Evolutionary conservation across 2,797 vertebrate genomes (phyloP), one percentile per base, ranked within the genome.

Genomic region (Myiotriccus ornatus): DNA sequence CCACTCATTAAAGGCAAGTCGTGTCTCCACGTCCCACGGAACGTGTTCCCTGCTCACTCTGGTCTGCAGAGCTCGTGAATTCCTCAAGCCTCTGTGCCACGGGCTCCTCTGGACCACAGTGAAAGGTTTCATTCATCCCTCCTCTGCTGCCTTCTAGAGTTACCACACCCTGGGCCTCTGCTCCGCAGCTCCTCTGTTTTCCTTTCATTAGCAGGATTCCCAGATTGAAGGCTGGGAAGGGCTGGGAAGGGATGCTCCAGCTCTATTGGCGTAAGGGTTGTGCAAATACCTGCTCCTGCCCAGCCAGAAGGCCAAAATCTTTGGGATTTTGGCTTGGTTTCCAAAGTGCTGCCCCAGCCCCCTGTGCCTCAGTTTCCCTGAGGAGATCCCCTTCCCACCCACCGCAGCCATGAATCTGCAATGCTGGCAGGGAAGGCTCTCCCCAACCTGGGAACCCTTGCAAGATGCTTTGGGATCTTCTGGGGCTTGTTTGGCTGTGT

Each of bases 121-220:
- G 98, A 98, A 98, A 98, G 97, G 96, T 87, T 96, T 95, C 98
- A 98, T 98, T 98, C 98, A 98, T 97, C 91, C 89, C 84, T 52
- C 84, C 81, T 78, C 95, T 70, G 95, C 90, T 89, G 91, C 97
- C 97, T 96, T 97, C 98, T 96, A 95, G 87, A 97, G 96, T 93
- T 97, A 92, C 98, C 87, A 88, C 97, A 84, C 96, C 97, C 95
- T 68, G 96, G 94, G 97, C 95, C 93, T 73, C 97, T n/a, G 93
- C 77, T 44, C 82, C 24, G 57, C 87, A 86, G 73, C 59, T 77
- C n/a, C 56, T 89, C 93, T 97, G 97, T 97, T 98, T 98, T 97
- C 94, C 96, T 97, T 96, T 81, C 97, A 95, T 96, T 64, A 90
- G 95, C 96, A 96, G 97, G 95, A 94, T 96, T 97, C 98, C 97